Percentiles rank a stretch among this genome's conserved stretches.
phyloP scores from a whole-genome alignment of 1,140 invertebrate species.

The Delia radicum region DNA sequence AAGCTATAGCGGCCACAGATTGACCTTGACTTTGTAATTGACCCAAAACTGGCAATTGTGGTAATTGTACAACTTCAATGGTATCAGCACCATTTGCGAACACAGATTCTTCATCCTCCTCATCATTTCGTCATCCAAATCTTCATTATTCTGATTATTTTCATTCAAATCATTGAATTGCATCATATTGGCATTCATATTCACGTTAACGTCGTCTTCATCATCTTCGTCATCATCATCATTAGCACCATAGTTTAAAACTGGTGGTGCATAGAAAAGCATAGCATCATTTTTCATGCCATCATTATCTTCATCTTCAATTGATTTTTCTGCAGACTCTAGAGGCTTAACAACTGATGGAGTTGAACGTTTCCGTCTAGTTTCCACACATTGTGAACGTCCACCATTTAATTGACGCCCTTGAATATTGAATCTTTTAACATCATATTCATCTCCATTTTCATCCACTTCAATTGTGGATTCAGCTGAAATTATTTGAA shows the following conservation, averaged over 20 bases:
- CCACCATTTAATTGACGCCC: conserved; percentile 44
- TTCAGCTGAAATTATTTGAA: conserved; percentile 32
- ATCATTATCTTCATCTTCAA: background rate
- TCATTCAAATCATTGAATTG: background rate
- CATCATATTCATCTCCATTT: conserved; percentile 48
- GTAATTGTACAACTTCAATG: background rate
- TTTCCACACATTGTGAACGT: conserved; percentile 46
- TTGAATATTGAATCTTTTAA: conserved; percentile 48
- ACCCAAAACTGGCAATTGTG: conserved; percentile 4
- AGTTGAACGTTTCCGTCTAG: conserved; percentile 39
- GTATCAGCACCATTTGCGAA: background rate
- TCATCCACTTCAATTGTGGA: conserved; percentile 48
- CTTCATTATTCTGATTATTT: conserved; percentile 25
- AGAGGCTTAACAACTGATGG: background rate
- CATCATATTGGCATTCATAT: background rate
- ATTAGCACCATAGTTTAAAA: conserved; percentile 9
- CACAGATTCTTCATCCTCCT: background rate
- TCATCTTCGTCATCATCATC: conserved; percentile 9
- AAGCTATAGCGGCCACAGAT: background rate
- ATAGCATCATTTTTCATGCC: background rate
- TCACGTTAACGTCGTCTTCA: background rate
- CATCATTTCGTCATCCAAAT: background rate
- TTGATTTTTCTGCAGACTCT: background rate
- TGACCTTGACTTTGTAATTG: conserved; percentile 9
- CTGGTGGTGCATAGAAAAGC: background rate